Conservation (phyloP, 2,888 invertebrate species). For the Anthophora plumipes region DNA sequence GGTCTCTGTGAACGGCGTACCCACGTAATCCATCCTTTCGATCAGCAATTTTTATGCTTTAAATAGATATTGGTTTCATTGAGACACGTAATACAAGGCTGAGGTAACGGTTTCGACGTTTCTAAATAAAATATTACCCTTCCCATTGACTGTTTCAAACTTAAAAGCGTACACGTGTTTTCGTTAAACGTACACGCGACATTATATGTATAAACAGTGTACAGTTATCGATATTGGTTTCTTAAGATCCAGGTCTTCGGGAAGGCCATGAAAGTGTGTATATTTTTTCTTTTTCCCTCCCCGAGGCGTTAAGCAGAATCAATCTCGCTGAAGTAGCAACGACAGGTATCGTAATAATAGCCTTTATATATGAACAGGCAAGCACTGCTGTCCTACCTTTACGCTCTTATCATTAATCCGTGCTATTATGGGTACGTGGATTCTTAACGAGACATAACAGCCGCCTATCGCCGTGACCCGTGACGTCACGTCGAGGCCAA, state of each 20-base stretch:
- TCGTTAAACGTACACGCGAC: background rate
- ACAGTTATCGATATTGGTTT: background rate
- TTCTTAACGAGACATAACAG: constrained; percentile 65
- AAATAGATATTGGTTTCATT: constrained; percentile 30
- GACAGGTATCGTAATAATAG: constrained; percentile 49
- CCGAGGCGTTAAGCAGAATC: constrained; percentile 18
- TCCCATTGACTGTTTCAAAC: background rate
- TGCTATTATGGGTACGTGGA: constrained; percentile 52
- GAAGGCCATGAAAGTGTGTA: background rate
- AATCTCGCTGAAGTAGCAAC: constrained; percentile 27
- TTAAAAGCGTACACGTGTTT: background rate
- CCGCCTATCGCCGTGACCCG: constrained; percentile 52
- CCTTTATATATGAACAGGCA: constrained; percentile 25
- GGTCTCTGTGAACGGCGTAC: constrained; percentile 2
- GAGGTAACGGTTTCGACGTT: background rate
- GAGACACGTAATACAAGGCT: background rate
- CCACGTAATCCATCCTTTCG: constrained; percentile 31
- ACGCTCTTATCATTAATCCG: constrained; percentile 57
- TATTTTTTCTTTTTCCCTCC: constrained; percentile 6
- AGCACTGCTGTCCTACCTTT: constrained; percentile 34
- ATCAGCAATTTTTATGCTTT: constrained; percentile 44
- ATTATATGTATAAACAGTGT: background rate
- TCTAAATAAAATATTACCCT: background rate
- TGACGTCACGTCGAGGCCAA: constrained; percentile 68
- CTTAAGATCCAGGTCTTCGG: constrained; percentile 13